Conservation (phyloP, 2,797 vertebrate species). For the Denticeps clupeoides region DNA sequence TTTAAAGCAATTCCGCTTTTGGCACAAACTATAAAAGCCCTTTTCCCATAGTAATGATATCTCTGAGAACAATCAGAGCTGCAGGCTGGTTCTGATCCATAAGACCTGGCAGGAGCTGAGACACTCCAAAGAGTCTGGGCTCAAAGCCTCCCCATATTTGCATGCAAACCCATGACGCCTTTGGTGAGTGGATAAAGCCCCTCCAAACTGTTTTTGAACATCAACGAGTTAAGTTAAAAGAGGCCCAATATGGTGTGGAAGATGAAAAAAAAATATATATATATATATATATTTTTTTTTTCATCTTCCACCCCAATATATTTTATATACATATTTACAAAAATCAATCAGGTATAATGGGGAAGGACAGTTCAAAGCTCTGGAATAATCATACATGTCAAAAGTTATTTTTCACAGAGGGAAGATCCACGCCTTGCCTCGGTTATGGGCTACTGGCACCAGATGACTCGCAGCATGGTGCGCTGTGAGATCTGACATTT, state of each 20-base stretch:
- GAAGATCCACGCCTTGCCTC: background rate
- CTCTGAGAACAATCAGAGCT: constrained; percentile 31
- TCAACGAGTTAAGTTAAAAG: constrained; percentile 40
- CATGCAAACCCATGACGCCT: constrained; percentile 7
- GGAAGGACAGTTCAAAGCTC: constrained; percentile 55
- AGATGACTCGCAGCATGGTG: constrained; percentile 19
- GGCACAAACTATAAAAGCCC: constrained; percentile 27
- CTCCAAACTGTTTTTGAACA: constrained; percentile 27
- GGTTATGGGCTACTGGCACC: constrained; percentile 6
- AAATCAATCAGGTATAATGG: constrained; percentile 38
- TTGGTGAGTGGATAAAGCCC: background rate
- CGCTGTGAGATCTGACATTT: background rate
- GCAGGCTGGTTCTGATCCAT: constrained; percentile 37
- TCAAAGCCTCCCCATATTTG: constrained; percentile 4
- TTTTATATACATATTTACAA: no score
- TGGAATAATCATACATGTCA: constrained; percentile 54
- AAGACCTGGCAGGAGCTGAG: constrained; percentile 33
- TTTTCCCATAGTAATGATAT: constrained; percentile 43
- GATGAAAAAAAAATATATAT: constrained; percentile 50
- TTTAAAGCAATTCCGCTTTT: constrained; percentile 35
- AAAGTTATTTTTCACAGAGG: constrained; percentile 38
- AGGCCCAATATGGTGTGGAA: constrained; percentile 42
- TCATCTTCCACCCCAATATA: no score
- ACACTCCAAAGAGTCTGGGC: constrained; percentile 16
- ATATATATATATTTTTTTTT: no score